Evolutionary conservation across 2,888 invertebrate species (phyloP), one percentile per base, ranked within the genome.

Genomic region (Yponomeuta plumbellus): DNA sequence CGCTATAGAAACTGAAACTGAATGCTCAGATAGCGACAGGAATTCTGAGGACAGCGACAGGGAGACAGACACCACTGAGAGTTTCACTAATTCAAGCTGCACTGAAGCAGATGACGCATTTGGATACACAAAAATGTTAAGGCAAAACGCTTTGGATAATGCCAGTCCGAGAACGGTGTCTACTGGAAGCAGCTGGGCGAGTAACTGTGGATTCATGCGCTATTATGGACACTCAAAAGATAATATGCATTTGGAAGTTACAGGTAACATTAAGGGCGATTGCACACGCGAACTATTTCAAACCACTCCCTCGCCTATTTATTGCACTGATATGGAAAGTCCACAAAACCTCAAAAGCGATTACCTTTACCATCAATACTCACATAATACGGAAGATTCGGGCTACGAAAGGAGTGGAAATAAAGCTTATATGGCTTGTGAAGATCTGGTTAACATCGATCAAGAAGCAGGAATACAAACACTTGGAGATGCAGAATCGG

Each of bases 181-280:
- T 10, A 92, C 92, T 8, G 86, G 86, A 69, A 92, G 93, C 68
- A 93, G 92, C 81, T 91, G 91, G 86, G 91, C 91, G 1, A 93
- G 92, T 76, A 93, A 93, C 76, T 94, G 94, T 79, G 94, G 94
- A 58, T 95, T 94, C 74, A 92, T 95, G 34, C 91, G 94, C 64
- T 95, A 94, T 81, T 93, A 93, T 74, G 93, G 94, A 71, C 86
- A 90, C 74, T 88, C 77, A 67, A 84, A 65, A 68, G 20, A 83
- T 52, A 92, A 91, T 67, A 80, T 88, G 73, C 84, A 86, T 73
- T 81, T 86, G 68, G 78, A 84, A 67, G 74, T 80, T 56, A 78
- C 77, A 68, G 68, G 74, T 40, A 71, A 69, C 22, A 69, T 81
- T 26, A 80, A 77, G 69, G 88, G 83, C 11, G 90, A 92, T 73